phyloP scores from a whole-genome alignment of 2,113 vertebrate species.

The Thinocorus orbignyianus region DNA sequence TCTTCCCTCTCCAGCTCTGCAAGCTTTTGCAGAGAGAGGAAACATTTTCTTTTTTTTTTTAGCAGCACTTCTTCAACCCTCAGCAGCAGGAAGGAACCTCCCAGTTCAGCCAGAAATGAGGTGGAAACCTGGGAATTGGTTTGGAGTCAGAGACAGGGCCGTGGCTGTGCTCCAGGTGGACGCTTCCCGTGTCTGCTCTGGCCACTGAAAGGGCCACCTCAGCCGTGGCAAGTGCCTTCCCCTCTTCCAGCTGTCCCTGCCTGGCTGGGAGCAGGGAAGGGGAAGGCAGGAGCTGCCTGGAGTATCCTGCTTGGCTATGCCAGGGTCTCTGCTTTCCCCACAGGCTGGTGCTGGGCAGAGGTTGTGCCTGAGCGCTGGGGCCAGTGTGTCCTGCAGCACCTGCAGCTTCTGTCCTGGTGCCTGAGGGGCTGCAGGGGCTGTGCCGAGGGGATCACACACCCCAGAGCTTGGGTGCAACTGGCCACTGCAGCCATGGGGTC shows the following conservation, averaged over 20 bases:
- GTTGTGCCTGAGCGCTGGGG: fast-evolving
- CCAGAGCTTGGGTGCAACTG: not conserved
- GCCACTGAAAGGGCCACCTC: not conserved
- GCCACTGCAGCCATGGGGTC: not conserved
- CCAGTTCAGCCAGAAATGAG: not conserved
- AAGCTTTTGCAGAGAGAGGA: not conserved
- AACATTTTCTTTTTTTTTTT: no score
- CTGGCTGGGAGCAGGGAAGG: not conserved
- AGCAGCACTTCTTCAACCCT: not conserved
- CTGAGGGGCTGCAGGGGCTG: not conserved
- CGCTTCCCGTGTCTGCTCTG: not conserved
- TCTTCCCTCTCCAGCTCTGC: not conserved
- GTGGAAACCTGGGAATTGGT: not conserved
- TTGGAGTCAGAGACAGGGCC: not conserved
- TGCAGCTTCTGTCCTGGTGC: not conserved
- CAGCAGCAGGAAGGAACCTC: not conserved
- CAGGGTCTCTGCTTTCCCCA: fast-evolving
- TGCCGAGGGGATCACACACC: fast-evolving
- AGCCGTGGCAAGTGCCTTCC: not conserved
- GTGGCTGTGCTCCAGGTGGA: not conserved
- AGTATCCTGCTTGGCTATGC: fast-evolving
- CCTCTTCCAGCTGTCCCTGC: not conserved
- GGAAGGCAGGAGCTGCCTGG: not conserved
- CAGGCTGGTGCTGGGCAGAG: not conserved
- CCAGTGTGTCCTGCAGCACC: not conserved